A percentile compares a stretch with the other conserved stretches of the same genome.
Conservation (phyloP, 1,140 invertebrate genomes). For the Nomia melanderi region DNA sequence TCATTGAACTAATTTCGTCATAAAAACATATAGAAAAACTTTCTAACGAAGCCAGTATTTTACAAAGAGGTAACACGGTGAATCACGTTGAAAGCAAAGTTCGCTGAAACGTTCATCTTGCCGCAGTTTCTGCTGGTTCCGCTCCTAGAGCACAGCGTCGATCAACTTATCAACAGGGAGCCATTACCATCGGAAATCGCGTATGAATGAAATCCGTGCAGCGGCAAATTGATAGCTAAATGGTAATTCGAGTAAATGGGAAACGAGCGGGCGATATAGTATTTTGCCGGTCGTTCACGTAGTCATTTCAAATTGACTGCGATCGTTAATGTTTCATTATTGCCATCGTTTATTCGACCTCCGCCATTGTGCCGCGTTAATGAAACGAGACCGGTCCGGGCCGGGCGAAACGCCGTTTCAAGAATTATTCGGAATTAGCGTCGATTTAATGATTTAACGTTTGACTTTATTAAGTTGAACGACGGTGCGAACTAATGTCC, state of each 20-base stretch:
- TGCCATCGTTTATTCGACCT: conserved; percentile 67
- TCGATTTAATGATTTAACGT: conserved; percentile 57
- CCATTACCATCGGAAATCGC: conserved; percentile 50
- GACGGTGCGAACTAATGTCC: conserved; percentile 31
- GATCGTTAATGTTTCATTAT: conserved; percentile 73
- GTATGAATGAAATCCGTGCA: conserved; percentile 50
- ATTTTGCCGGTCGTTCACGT: conserved; percentile 56
- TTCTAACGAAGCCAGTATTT: not conserved
- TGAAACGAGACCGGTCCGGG: conserved; percentile 60
- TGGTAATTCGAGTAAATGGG: conserved; percentile 60
- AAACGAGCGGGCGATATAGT: conserved; percentile 60
- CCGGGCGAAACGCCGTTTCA: conserved; percentile 45
- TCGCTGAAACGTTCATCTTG: conserved; percentile 1
- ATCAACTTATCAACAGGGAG: conserved; percentile 21
- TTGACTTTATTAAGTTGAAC: conserved; percentile 35
- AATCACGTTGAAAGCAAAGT: no score
- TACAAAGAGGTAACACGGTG: no score
- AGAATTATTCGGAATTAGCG: conserved; percentile 63
- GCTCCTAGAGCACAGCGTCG: not conserved
- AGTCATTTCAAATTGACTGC: conserved; percentile 66
- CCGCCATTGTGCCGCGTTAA: conserved; percentile 59
- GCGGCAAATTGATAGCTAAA: conserved; percentile 63
- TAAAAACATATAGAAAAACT: no score
- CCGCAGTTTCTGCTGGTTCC: not conserved
- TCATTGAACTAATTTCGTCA: no score